A percentile compares a stretch with the other conserved stretches of the same genome.
Conservation (phyloP, 2,888 invertebrate genomes). For the Drosophila conformis region DNA sequence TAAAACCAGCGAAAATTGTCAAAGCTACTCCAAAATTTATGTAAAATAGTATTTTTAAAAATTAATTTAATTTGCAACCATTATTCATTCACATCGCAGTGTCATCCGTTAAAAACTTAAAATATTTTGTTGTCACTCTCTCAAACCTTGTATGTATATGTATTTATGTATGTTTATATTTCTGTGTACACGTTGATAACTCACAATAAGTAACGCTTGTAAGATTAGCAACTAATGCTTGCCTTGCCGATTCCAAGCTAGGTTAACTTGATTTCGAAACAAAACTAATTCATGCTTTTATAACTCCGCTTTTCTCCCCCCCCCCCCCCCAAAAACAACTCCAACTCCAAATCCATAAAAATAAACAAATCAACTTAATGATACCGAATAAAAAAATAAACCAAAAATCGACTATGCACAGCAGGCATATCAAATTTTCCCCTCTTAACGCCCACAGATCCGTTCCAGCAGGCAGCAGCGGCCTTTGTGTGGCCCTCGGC, state of each 20-base stretch:
- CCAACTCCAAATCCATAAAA: conserved; percentile 44
- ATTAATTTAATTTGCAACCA: not conserved
- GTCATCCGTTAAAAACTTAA: not conserved
- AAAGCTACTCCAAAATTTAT: not conserved
- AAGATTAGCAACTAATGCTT: conserved; percentile 48
- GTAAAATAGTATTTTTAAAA: not conserved
- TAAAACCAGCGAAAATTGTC: not conserved
- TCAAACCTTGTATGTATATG: not conserved
- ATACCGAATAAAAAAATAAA: conserved; percentile 38
- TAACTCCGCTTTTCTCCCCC: conserved; percentile 73
- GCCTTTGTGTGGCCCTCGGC: conserved; percentile 84
- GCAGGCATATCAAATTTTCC: conserved; percentile 84
- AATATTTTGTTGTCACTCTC: not conserved
- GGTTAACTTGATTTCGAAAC: conserved; percentile 62
- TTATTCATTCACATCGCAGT: not conserved
- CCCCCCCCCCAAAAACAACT: conserved; percentile 27
- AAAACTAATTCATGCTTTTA: conserved; percentile 80
- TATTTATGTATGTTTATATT: too few relatives aligned
- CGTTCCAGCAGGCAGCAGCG: conserved; percentile 83
- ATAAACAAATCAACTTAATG: conserved; percentile 28
- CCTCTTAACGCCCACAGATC: conserved; percentile 84
- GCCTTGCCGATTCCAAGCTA: conserved; percentile 36
- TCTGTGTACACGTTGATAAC: conserved; percentile 4
- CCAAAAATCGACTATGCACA: conserved; percentile 63
- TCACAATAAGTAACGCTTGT: conserved; percentile 23